These are phyloP conservation scores for Chydorus sphaericus DNA, from an alignment of 2,888 invertebrate species.

Conservation along the genomic window DNA sequence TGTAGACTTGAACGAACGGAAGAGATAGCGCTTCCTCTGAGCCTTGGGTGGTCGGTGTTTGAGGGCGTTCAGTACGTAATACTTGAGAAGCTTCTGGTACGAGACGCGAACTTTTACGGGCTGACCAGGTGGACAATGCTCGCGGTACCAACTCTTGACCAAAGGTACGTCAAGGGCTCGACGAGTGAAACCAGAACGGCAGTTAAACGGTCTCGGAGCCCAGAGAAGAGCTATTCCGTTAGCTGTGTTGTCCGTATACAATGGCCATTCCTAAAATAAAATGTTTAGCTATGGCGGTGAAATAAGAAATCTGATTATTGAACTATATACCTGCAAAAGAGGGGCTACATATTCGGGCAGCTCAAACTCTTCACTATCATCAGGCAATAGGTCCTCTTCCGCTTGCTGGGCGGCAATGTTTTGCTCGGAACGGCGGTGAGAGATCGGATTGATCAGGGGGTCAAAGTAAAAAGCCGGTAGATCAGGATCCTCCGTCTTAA, in stretches of 20 bases:
- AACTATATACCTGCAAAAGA: slow-evolving; percentile 46
- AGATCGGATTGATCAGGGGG: slow-evolving; percentile 97
- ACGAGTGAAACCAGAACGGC: slow-evolving; percentile 83
- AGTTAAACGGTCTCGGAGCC: slow-evolving; percentile 96
- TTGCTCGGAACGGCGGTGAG: slow-evolving; percentile 62
- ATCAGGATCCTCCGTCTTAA: slow-evolving; percentile 99
- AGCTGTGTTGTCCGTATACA: slow-evolving; percentile 97
- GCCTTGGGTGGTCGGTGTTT: slow-evolving; percentile 97
- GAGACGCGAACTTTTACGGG: slow-evolving; percentile 99
- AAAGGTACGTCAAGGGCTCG: slow-evolving; percentile 94
- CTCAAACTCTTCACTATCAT: slow-evolving; percentile 87
- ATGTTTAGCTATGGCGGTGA: not conserved
- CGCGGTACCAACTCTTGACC: slow-evolving; percentile 94
- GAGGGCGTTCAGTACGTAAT: slow-evolving; percentile 92
- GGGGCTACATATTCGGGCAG: slow-evolving; percentile 81
- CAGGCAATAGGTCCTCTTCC: slow-evolving; percentile 53
- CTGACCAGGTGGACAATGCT: slow-evolving; percentile 85
- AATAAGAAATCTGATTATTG: not conserved
- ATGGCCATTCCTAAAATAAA: slow-evolving; percentile 52
- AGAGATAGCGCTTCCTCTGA: slow-evolving; percentile 95
- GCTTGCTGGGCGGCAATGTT: slow-evolving; percentile 18
- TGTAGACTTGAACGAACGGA: slow-evolving; percentile 96
- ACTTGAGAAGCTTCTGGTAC: slow-evolving; percentile 96
- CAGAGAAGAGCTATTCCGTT: slow-evolving; percentile 93
- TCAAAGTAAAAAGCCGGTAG: slow-evolving; percentile 99